phyloP scores from a whole-genome alignment of 2,113 vertebrate species.

The Lampris megalopsis region DNA sequence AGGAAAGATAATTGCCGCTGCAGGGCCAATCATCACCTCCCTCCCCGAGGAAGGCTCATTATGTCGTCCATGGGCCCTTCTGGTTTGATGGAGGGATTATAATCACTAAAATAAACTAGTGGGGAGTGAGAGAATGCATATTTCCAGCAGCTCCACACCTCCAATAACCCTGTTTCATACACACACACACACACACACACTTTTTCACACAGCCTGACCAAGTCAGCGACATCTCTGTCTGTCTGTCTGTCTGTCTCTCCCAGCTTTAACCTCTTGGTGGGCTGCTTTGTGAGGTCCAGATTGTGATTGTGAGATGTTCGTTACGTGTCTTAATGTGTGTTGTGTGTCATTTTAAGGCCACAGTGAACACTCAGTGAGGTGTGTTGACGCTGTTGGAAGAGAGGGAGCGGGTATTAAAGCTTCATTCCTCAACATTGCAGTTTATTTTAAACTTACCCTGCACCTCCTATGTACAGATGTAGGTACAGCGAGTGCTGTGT shows the following conservation, averaged over 20 bases:
- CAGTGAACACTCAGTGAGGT: slow-evolving; percentile 1
- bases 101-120: slow-evolving; percentile 77
- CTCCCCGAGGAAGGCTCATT: slow-evolving; percentile 73
- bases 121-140: slow-evolving; percentile 78
- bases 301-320: slow-evolving; percentile 18
- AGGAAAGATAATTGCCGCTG: slow-evolving; percentile 69
- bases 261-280: slow-evolving; percentile 25
- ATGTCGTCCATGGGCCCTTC: slow-evolving; percentile 65
- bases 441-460: no score
- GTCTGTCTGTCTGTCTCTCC: slow-evolving; percentile 8
- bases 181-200: slow-evolving; percentile 21
- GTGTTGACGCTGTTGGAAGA: slow-evolving; percentile 10
- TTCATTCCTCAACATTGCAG: no score
- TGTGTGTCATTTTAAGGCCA: neutral
- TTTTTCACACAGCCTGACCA: slow-evolving; percentile 26
- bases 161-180: slow-evolving; percentile 31
- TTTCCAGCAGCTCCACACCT: slow-evolving; percentile 61
- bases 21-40: slow-evolving; percentile 70
- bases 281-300: slow-evolving; percentile 16
- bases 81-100: slow-evolving; percentile 72
- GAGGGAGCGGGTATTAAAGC: neutral
- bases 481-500: no score
- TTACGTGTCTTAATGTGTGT: slow-evolving; percentile 1
- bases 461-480: no score
- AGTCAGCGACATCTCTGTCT: slow-evolving; percentile 44